Conservation (phyloP, 1,140 invertebrate species). For the Drosophila nannoptera region DNA sequence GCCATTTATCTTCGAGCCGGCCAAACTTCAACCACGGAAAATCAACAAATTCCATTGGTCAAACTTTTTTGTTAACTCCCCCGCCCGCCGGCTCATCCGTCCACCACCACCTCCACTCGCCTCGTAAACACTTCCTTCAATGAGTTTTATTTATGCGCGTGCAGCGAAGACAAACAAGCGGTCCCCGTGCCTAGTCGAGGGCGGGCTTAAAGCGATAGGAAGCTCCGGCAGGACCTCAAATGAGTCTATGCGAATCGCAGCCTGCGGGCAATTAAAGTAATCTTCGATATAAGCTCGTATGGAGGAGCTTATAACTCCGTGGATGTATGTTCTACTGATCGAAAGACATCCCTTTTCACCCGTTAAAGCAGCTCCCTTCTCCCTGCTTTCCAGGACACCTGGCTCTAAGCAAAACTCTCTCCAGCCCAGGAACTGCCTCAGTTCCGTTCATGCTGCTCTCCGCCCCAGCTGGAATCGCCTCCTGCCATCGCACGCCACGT, state of each 20-base stretch:
- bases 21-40: constrained; percentile 58
- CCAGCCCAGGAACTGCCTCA: constrained; percentile 10
- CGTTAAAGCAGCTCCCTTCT: no score
- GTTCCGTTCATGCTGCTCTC: background rate
- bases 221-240: background rate
- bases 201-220: constrained; percentile 22
- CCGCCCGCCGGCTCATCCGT: background rate
- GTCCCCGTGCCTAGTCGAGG: constrained; percentile 7
- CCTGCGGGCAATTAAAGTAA: background rate
- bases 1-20: constrained; percentile 70
- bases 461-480: background rate
- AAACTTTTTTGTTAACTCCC: constrained; percentile 46
- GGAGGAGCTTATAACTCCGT: no score
- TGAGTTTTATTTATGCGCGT: constrained; percentile 72
- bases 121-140: constrained; percentile 30
- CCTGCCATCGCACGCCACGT: background rate
- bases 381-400: no score
- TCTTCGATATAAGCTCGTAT: background rate
- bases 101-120: background rate
- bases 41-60: constrained; percentile 72
- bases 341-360: no score
- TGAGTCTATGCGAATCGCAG: constrained; percentile 13
- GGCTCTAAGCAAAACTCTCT: background rate
- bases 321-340: no score
- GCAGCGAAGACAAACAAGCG: constrained; percentile 57